A percentile compares a stretch with the other conserved stretches of the same genome.
phyloP scores from a whole-genome alignment of 1,140 invertebrate genomes.

The Apis dorsata region DNA sequence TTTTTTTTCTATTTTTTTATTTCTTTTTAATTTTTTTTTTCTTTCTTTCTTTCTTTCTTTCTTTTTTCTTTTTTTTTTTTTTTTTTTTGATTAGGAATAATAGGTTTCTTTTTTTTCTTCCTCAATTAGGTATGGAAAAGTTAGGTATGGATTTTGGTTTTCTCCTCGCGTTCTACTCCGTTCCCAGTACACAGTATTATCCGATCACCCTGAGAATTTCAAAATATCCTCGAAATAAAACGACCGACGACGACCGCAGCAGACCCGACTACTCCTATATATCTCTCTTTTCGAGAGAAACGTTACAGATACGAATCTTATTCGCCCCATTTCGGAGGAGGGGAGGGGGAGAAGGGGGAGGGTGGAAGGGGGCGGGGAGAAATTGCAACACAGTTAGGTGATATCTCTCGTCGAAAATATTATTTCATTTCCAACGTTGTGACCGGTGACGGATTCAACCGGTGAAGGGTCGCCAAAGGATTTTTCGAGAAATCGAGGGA shows the following conservation, averaged over 20 bases:
- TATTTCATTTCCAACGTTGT: not conserved
- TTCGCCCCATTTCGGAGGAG: not conserved
- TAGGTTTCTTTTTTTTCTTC: not conserved
- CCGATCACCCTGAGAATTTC: not conserved
- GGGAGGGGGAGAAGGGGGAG: no score
- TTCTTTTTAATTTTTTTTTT: no score
- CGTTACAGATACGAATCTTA: not conserved
- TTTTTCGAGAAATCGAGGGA: not conserved
- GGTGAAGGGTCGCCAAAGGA: no score
- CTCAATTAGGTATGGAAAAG: not conserved
- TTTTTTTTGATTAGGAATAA: conserved; percentile 70
- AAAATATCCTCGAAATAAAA: not conserved
- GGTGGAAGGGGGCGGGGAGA: no score
- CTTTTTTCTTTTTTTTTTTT: no score
- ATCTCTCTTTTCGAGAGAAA: not conserved
- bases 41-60: no score
- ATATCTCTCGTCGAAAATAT: not conserved
- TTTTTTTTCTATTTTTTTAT: no score
- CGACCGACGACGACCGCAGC: no score
- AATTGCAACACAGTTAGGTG: conserved; percentile 17
- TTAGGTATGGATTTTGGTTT: conserved; percentile 27
- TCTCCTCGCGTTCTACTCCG: not conserved
- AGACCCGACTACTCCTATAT: no score
- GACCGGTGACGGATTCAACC: not conserved
- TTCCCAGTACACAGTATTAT: not conserved